Evolutionary conservation across 1,140 invertebrate genomes (phyloP).

Genomic region (Vanessa tameamea): DNA sequence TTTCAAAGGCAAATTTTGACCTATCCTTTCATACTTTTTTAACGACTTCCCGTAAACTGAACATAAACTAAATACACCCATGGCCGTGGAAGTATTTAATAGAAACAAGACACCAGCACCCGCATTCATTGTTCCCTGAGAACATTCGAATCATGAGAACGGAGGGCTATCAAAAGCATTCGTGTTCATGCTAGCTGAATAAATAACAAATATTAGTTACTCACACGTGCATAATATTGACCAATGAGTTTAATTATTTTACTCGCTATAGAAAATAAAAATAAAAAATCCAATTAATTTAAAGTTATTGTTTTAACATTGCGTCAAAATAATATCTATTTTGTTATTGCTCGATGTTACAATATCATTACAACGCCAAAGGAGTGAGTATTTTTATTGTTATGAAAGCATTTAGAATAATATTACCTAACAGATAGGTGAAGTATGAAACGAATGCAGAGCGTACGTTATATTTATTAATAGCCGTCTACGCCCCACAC

Average conservation of each 20-base stretch:
- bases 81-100: slow-evolving; percentile 24
- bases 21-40: not conserved
- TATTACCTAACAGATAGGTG: slow-evolving; percentile 32
- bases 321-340: not conserved
- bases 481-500: slow-evolving; percentile 30
- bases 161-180: slow-evolving; percentile 35
- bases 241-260: not conserved
- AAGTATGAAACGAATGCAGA: slow-evolving; percentile 25
- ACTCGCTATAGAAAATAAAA: not conserved
- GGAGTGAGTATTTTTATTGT: slow-evolving; percentile 23
- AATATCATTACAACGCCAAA: not conserved
- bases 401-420: slow-evolving; percentile 26
- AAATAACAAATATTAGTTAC: slow-evolving; percentile 25
- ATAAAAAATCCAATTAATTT: not conserved
- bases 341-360: not conserved
- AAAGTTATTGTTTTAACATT: not conserved
- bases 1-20: not conserved
- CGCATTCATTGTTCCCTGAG: slow-evolving; percentile 42
- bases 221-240: not conserved
- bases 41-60: slow-evolving; percentile 1
- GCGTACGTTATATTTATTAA: slow-evolving; percentile 33
- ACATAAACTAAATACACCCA: slow-evolving; percentile 3
- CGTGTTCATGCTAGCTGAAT: slow-evolving; percentile 31
- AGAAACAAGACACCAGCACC: slow-evolving; percentile 36
- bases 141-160: slow-evolving; percentile 42